Base-by-base conservation (phyloP, 30 jellyfish, hydroid and myxozoan genomes). In the Hydra vulgaris region DNA sequence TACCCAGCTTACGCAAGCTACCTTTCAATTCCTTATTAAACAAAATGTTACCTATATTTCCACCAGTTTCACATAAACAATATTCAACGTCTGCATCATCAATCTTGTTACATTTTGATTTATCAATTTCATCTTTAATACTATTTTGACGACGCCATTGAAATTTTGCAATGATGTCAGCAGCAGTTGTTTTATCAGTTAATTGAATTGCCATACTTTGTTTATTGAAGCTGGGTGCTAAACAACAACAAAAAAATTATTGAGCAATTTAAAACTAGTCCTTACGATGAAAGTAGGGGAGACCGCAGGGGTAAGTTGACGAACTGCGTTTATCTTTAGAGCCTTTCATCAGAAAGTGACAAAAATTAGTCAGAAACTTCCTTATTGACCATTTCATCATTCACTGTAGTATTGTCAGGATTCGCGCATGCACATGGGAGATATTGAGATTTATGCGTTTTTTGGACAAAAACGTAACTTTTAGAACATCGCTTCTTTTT, bases 1-100 rank as follows among this genome's bases (percentile, higher is more conserved):
- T 15, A 17, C 0, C 19, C 7, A 27, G 19, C 0, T 18, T 23
- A 0, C 18, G 0, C 15, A 25, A 74, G 17, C 78, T 17, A 0
- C n/a, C n/a, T n/a, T n/a, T n/a, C n/a, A n/a, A n/a, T n/a, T n/a
- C n/a, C n/a, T n/a, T n/a, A n/a, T n/a, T n/a, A n/a, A n/a, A n/a
- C n/a, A n/a, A n/a, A n/a, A n/a, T n/a, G n/a, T n/a, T 71, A 84
- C 96, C 96, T 21, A 89, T 89, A 76, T 89, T 89, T n/a, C 96
- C 96, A 25, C 96, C 96, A 23, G 53, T 74, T 85, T 89, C 97
- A 66, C 67, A 85, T 27, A 89, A 89, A 70, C 69, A 73, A 25
- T 56, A 89, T 0, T 79, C 89, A 18, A 56, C 84, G 18, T 74
- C 18, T 0, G 78, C 74, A 17, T 82, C 89, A 27, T 25, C 69